A percentile compares a stretch with the other conserved stretches of the same genome.
Evolutionary conservation across 1,140 invertebrate genomes (phyloP).

Genomic region (Pentalonia nigronervosa): DNA sequence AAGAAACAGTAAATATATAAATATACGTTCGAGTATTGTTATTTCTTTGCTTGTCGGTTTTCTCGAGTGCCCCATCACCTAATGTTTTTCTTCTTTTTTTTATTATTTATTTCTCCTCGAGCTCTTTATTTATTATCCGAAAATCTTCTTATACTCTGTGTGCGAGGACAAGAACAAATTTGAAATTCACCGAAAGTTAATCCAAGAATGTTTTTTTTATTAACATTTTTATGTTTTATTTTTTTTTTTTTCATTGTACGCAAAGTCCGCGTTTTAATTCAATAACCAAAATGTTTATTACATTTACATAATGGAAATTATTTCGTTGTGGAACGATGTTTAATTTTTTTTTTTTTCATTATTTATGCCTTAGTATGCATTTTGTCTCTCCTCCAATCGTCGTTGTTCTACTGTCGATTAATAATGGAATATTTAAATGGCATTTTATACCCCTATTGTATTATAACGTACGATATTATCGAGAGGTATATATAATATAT

Average conservation of each 20-base stretch:
- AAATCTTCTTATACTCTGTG: slow-evolving; percentile 20
- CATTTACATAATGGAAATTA: slow-evolving; percentile 31
- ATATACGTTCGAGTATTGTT: slow-evolving; percentile 3
- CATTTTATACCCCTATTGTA: background rate
- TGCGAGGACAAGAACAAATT: background rate
- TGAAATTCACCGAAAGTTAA: slow-evolving; percentile 42
- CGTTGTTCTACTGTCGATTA: background rate
- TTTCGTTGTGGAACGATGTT: background rate
- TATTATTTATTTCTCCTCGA: slow-evolving; percentile 18
- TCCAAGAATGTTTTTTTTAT: slow-evolving; percentile 42
- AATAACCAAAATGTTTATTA: slow-evolving; percentile 36
- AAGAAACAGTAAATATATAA: background rate
- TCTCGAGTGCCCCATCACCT: slow-evolving; percentile 22
- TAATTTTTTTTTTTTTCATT: background rate
- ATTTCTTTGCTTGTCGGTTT: slow-evolving; percentile 1
- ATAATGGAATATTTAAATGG: slow-evolving; percentile 32
- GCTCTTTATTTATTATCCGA: slow-evolving; percentile 46
- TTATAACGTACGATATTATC: background rate
- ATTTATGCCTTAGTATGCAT: background rate
- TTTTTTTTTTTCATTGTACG: background rate
- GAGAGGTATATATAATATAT: background rate
- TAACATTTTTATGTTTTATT: slow-evolving; percentile 24
- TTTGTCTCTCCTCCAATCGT: background rate
- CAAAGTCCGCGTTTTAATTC: background rate
- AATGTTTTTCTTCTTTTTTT: slow-evolving; percentile 15